These are phyloP conservation scores for Acronicta psi DNA, from an alignment of 2,888 invertebrate species.

Conservation along the genomic window DNA sequence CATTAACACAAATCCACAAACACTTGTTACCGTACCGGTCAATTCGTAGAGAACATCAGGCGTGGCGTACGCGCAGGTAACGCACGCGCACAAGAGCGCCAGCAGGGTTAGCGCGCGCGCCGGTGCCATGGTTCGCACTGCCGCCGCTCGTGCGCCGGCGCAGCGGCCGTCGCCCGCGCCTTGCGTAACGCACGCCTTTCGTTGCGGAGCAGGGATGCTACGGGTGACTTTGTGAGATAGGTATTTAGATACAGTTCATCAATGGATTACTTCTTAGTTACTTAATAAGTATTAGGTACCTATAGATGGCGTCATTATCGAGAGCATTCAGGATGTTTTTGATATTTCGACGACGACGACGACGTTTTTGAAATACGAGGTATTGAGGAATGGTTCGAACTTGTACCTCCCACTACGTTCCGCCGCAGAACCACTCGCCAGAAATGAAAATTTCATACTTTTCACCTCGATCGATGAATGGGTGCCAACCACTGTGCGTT, in stretches of 20 bases:
- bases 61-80: constrained; percentile 35
- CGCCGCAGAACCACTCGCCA: too few relatives aligned
- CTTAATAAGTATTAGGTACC: too few relatives aligned
- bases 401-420: too few relatives aligned
- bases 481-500: too few relatives aligned
- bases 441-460: too few relatives aligned
- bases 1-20: constrained; percentile 16
- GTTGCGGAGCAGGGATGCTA: constrained; percentile 35
- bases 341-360: too few relatives aligned
- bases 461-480: too few relatives aligned
- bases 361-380: too few relatives aligned
- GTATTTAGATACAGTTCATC: background rate
- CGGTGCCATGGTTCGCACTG: constrained; percentile 53
- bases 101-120: constrained; percentile 51
- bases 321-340: background rate
- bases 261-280: background rate
- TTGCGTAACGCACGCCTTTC: constrained; percentile 39
- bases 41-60: constrained; percentile 51
- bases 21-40: constrained; percentile 57
- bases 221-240: background rate
- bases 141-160: constrained; percentile 13
- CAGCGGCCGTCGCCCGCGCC: constrained; percentile 2
- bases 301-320: background rate
- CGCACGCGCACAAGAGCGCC: constrained; percentile 38
- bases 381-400: too few relatives aligned